phyloP scores from a whole-genome alignment of 30 jellyfish, hydroid and myxozoan genomes.

The Nemopilema nomurai region DNA sequence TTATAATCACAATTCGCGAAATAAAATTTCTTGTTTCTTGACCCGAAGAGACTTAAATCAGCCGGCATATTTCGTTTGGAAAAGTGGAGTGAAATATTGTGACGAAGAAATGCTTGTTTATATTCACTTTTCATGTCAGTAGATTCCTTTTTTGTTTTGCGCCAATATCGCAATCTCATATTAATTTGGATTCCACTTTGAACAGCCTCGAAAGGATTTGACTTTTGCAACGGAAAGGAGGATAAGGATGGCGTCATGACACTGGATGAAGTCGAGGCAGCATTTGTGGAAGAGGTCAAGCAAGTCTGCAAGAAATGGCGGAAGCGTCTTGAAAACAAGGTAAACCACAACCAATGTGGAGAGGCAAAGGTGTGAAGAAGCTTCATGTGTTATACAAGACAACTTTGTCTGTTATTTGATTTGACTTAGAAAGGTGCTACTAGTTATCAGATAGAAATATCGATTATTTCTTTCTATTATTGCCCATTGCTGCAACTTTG shows the following conservation, averaged over 20 bases:
- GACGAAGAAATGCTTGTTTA: too few species aligned
- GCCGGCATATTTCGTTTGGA: too few species aligned
- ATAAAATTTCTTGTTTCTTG: too few species aligned
- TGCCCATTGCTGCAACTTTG: not conserved
- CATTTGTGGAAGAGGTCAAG: conserved; percentile 64
- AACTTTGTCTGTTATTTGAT: not conserved
- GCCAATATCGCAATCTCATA: too few species aligned
- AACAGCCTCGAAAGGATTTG: conserved; percentile 62
- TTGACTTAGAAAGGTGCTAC: too few species aligned
- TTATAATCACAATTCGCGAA: too few species aligned
- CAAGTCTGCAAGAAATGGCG: conserved; percentile 51
- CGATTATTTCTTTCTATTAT: not conserved
- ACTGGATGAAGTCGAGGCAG: conserved; percentile 51
- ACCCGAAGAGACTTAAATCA: too few species aligned
- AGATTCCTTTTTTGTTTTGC: too few species aligned
- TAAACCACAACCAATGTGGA: conserved; percentile 25
- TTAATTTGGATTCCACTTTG: too few species aligned
- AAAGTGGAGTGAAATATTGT: too few species aligned
- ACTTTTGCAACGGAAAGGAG: conserved; percentile 54
- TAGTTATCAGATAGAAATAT: too few species aligned
- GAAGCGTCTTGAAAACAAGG: conserved; percentile 37
- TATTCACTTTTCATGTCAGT: too few species aligned
- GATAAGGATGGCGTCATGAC: conserved; percentile 31
- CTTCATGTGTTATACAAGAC: not conserved
- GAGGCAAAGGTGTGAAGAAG: conserved; percentile 50